Percentiles rank a stretch among this genome's conserved stretches.
Conservation (phyloP, 2,888 invertebrate species). For the Drosophila villosipedis region DNA sequence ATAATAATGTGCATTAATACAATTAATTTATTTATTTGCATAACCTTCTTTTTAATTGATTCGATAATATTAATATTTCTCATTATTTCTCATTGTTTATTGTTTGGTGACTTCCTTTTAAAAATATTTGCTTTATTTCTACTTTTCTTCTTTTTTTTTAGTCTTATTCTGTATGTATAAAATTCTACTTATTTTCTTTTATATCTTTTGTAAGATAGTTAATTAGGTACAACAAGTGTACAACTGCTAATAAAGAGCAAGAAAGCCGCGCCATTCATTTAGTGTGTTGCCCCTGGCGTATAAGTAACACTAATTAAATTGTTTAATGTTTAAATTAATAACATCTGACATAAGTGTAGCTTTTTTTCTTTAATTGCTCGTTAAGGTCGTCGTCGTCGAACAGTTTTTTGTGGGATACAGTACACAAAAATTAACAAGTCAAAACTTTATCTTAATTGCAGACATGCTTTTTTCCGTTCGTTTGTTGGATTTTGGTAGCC, state of each 20-base stretch:
- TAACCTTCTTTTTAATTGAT: not conserved
- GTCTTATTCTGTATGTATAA: not conserved
- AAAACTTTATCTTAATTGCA: conserved; percentile 35
- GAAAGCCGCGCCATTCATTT: not conserved
- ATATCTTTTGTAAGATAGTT: not conserved
- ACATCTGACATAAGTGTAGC: not conserved
- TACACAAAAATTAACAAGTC: conserved; percentile 22
- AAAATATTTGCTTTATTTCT: not conserved
- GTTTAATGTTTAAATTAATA: conserved; percentile 10
- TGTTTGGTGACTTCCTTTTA: not conserved
- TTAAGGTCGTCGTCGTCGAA: not conserved
- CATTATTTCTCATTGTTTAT: not conserved
- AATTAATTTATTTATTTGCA: not conserved
- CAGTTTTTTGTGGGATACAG: not conserved
- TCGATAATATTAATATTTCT: not conserved
- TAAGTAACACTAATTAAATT: conserved; percentile 34
- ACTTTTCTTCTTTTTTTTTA: not conserved
- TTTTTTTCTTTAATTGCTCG: not conserved
- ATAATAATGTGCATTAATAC: not conserved
- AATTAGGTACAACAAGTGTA: not conserved
- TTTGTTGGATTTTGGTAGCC: conserved; percentile 5
- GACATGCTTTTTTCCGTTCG: conserved; percentile 14
- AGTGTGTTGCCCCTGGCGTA: not conserved
- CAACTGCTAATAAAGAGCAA: not conserved
- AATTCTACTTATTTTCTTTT: not conserved